Evolutionary conservation across 2,113 vertebrate genomes (phyloP), one percentile per base, ranked within the genome.

Genomic region (Boleophthalmus pectinirostris): DNA sequence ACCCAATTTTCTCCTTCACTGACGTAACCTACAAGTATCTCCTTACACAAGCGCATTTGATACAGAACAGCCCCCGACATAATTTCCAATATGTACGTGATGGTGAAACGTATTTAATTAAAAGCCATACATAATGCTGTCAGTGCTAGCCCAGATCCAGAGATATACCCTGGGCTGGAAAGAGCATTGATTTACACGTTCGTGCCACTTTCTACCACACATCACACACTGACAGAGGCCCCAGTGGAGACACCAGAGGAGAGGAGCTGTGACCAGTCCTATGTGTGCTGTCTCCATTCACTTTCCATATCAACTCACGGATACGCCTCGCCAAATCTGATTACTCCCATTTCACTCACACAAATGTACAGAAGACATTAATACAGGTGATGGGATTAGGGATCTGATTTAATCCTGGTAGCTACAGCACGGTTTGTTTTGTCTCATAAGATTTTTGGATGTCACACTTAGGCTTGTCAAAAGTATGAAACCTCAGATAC

Each of bases 161-260:
- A 45, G 63, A 66, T 21, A 66, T 66, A 8, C 11, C 25, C 38
- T 43, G 8, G 68, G 68, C 47, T 66, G 61, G 66, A 46, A 24
- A 54, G 20, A 29, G 23, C 54, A 73, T 70, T 78, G 63, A 74
- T 81, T 51, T 24, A 35, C 49, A 11, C 60, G 66, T 80, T 75
- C 70, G 35, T 80, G 74, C 23, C 65, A 61, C 68, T 78, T 56
- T 81, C 54, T 33, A 68, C 72, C 80, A 74, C 23, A 69, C 64
- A 81, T 80, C 75, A 78, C 54, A 64, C 66, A 63, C 25, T 21
- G 73, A 65, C 72, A 38, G 60, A 45, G 14, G 35, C 33, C n/a
- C n/a, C 63, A 21, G 38, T 38, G 54, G 9, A 68, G 63, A 68
- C 10, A 13, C 65, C 72, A 80, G 69, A 70, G 69, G 74, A 51